Percentiles rank a stretch among this genome's conserved stretches.
Conservation (phyloP, 2,888 invertebrate genomes). For the Balanococcus diminutus region DNA sequence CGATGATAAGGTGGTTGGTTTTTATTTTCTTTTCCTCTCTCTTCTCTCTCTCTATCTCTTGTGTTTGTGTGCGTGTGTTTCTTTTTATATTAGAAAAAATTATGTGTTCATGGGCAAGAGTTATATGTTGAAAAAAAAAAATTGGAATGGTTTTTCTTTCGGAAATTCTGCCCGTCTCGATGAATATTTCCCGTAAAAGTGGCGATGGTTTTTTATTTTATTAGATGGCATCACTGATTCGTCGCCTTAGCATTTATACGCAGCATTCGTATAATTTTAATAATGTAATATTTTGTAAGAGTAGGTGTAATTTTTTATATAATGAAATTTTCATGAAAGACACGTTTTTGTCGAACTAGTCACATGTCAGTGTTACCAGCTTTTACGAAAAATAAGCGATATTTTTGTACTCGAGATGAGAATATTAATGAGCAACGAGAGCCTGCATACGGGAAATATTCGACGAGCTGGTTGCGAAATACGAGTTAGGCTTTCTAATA, state of each 20-base stretch:
- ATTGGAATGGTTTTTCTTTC: background rate
- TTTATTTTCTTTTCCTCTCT: background rate
- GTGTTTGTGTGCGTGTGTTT: background rate
- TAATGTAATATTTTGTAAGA: background rate
- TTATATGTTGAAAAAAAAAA: background rate
- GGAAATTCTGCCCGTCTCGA: background rate
- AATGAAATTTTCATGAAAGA: background rate
- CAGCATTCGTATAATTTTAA: background rate
- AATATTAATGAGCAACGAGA: background rate
- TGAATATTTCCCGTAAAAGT: background rate
- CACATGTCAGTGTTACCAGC: constrained; percentile 38
- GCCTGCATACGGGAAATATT: background rate
- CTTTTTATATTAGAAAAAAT: background rate
- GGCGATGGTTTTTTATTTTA: background rate
- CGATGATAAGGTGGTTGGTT: constrained; percentile 15
- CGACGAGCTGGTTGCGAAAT: background rate
- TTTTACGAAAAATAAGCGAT: background rate
- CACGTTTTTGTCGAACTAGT: constrained; percentile 20
- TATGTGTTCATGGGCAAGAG: constrained; percentile 21
- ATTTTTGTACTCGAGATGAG: background rate
- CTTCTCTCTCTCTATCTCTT: background rate
- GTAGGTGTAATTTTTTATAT: constrained; percentile 20
- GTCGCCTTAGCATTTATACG: constrained; percentile 16
- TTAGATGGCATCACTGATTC: constrained; percentile 26
- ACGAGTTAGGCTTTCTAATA: background rate